Conservation (phyloP, 2,888 invertebrate species). For the Iselma pallidipennis region DNA sequence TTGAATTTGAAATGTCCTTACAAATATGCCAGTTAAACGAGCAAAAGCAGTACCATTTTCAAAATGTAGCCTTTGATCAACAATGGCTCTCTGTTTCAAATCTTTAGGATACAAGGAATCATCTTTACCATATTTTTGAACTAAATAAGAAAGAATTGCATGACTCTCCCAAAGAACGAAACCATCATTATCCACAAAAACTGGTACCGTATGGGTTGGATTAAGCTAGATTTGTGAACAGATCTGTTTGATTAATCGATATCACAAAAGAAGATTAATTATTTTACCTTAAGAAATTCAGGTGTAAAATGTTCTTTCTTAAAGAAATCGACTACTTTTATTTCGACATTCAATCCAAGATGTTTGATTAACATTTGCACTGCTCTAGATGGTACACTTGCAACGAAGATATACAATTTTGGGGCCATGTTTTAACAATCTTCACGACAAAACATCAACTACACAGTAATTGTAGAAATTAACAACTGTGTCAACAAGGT, state of each 20-base stretch:
- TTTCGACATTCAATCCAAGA: too few species aligned
- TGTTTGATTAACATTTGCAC: too few species aligned
- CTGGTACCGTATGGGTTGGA: conserved; percentile 63
- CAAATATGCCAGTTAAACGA: conserved; percentile 41
- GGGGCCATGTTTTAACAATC: too few species aligned
- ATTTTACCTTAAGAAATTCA: conserved; percentile 46
- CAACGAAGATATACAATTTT: too few species aligned
- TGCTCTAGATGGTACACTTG: too few species aligned
- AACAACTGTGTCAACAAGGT: too few species aligned
- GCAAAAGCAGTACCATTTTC: conserved; percentile 59
- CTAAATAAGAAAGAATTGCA: conserved; percentile 60
- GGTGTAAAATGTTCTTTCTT: conserved; percentile 49
- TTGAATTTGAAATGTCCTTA: conserved; percentile 23
- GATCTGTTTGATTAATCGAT: neutral
- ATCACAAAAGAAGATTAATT: too few species aligned
- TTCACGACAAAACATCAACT: too few species aligned
- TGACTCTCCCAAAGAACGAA: conserved; percentile 59
- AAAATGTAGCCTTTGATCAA: conserved; percentile 62
- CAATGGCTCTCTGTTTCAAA: conserved; percentile 56
- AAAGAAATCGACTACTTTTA: conserved; percentile 35
- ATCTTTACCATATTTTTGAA: conserved; percentile 60
- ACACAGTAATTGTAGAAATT: too few species aligned
- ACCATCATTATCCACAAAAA: conserved; percentile 60
- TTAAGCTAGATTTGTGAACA: conserved; percentile 57
- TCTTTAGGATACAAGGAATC: conserved; percentile 63